Base-by-base conservation (phyloP, 2,113 vertebrate genomes). In the Perca fluviatilis region DNA sequence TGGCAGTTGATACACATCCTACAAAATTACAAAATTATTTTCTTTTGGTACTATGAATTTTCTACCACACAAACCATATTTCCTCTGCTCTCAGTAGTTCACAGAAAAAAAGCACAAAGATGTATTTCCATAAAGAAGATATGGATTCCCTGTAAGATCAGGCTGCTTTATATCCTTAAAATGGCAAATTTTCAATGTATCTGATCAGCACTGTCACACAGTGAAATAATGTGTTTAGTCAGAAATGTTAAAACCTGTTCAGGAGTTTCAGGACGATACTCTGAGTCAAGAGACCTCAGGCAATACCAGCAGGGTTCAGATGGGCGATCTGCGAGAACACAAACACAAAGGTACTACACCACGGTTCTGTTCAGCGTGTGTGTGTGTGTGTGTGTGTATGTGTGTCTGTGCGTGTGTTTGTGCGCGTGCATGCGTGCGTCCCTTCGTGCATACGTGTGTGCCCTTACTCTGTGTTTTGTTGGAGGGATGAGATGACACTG, bases 231-330 rank as follows among this genome's bases (percentile, higher is more conserved):
- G 25, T 36, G 14, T 78, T 73, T 9, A 19, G 27, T 61, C 36
- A 56, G 21, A 54, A 54, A 62, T 56, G 60, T 51, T 25, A 11
- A 63, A 78, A 92, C 89, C 88, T 91, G 88, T 86, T 87, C 79
- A 30, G 77, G 68, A 74, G 77, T 61, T 83, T 89, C 74, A 6
- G 87, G 87, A 8, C 64, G 85, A 70, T 88, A 74, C 16, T 94
- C 91, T 0, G 82, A 77, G 40, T 93, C 89, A 4, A 93, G 85
- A 56, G 94, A 94, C 82, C 91, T 95, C 64, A 94, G 74, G 65
- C 95, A 96, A 50, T 95, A 96, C 95, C 95, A 95, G 88, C 95
- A 96, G 58, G 93, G 87, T 25, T 83, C 94, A 63, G 90, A 62
- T 1, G 87, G 61, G 4, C 54, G 61, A 36, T 58, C 91, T 91